Base-by-base conservation (phyloP, 2,888 invertebrate species). In the Mechanitis mazaeus region DNA sequence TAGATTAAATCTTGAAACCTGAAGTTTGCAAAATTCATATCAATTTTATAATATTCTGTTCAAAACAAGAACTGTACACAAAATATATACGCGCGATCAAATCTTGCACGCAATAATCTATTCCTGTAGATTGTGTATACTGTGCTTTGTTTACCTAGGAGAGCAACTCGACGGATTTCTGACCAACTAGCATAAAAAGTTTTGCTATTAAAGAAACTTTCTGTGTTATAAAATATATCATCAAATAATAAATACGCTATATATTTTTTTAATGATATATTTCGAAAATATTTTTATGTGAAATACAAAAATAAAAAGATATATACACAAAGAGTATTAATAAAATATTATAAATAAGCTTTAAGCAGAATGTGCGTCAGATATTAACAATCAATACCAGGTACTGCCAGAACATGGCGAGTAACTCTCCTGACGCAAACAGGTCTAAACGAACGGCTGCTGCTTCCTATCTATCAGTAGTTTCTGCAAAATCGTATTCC, bases 381-480 rank as follows among this genome's bases (percentile, higher is more conserved):
- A 47, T 38, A 55, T 55, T 35, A 35, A 35, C 3, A 55, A 55
- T 28, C 11, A 4, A 33, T 55, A 38, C n/a, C 11, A 12, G 55
- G 6, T 56, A 67, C 54, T 56, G 31, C 1, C 11, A 50, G 5
- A 31, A 31, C 3, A 28, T 7, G 31, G 59, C 61, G 46, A 71
- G 70, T 65, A 54, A 66, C 68, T 63, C 53, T 64, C 12, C 28
- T 45, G 38, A 58, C 56, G 46, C 61, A 62, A 69, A 69, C 64
- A 56, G 45, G 31, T 42, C 33, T 42, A n/a, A 45, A 47, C 45
- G 42, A 56, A 47, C 67, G 68, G 69, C 68, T 68, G 70, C 83
- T 83, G 84, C 67, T 78, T 81, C 75, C 70, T 75, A 75, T 83
- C 83, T 63, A 74, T 83, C 76, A 58, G 68, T 75, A 67, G 66